Evolutionary conservation across 2,113 vertebrate species (phyloP), one percentile per base, ranked within the genome.

Genomic region (Urocolius indicus): DNA sequence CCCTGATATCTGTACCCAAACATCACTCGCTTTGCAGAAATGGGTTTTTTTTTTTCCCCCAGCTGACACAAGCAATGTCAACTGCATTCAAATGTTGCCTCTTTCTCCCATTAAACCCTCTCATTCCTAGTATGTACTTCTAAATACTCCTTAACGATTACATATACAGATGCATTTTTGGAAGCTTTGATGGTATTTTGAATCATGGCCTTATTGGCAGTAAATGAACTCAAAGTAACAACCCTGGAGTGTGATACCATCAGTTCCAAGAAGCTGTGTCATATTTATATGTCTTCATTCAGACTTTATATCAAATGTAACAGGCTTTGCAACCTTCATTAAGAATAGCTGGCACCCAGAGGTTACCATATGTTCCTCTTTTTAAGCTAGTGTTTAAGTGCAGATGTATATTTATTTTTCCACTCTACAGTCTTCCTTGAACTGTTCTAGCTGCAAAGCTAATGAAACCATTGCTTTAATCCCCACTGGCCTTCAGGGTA

Each of bases 321-420:
- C 78, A 95, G 92, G 87, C 87, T 97, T 93, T 95, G 91, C 93
- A 95, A 96, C 83, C 95, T 96, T 98, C 97, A 96, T 98, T 97
- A 96, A 96, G 94, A 96, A 95, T 97, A 97, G 84, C 96, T 98
- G 97, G 97, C 96, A 97, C 77, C 55, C 94, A 88, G 87, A 96
- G 91, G 85, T 96, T 97, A 95, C 96, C 97, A 97, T 96, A 97
- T 97, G 95, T 95, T 96, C 88, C 94, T 91, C 87, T 94, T 94
- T 96, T 85, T 61, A 94, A 91, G 75, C 88, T 65, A 91, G 81
- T 65, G 57, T 93, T 96, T 93, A 97, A 97, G 87, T 63, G 69
- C 94, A 92, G 95, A 92, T 96, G 94, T 93, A 96, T 97, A 95
- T 97, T 97, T 97, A 95, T 96, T 97, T 97, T 97, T 97, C 95